Evolutionary conservation across 1,140 invertebrate species (phyloP).

Genomic region (Drosophila albomicans): DNA sequence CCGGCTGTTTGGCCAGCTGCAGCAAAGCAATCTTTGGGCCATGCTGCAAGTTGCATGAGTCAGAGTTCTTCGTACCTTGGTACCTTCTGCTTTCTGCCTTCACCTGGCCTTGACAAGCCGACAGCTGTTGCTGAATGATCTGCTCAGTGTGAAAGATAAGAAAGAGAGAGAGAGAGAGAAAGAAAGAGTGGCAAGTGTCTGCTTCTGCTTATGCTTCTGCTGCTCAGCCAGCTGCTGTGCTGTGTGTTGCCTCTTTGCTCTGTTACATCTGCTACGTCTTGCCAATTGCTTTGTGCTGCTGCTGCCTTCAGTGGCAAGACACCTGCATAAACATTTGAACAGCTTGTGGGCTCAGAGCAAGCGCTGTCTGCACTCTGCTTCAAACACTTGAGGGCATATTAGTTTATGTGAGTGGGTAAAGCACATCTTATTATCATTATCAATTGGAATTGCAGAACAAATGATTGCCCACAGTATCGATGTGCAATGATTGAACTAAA

Average conservation of each 20-base stretch:
- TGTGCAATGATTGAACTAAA: too few species aligned
- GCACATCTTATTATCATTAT: too few species aligned
- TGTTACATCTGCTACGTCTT: conserved; percentile 11
- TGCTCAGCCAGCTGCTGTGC: conserved; percentile 55
- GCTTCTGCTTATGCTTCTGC: too few species aligned
- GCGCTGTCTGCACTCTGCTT: neutral
- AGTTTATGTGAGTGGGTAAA: neutral
- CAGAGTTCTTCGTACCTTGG: conserved; percentile 20
- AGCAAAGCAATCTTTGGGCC: conserved; percentile 9
- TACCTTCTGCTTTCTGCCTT: neutral
- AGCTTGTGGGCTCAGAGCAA: conserved; percentile 59
- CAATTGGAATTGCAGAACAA: neutral
- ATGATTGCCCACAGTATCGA: too few species aligned
- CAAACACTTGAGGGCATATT: neutral
- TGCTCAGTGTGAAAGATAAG: conserved; percentile 35
- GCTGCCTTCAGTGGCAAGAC: conserved; percentile 45
- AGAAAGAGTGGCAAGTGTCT: conserved; percentile 21
- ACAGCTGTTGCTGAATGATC: conserved; percentile 65
- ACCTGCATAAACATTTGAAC: conserved; percentile 80
- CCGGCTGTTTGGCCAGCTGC: conserved; percentile 19
- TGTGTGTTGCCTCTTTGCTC: conserved; percentile 41
- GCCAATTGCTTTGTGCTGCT: conserved; percentile 10
- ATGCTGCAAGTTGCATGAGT: conserved; percentile 43
- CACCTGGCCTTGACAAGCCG: conserved; percentile 60
- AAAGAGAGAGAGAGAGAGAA: conserved; percentile 8